These are phyloP conservation scores for Sesamia inferens DNA, from an alignment of 2,888 invertebrate genomes.

Conservation along the genomic window DNA sequence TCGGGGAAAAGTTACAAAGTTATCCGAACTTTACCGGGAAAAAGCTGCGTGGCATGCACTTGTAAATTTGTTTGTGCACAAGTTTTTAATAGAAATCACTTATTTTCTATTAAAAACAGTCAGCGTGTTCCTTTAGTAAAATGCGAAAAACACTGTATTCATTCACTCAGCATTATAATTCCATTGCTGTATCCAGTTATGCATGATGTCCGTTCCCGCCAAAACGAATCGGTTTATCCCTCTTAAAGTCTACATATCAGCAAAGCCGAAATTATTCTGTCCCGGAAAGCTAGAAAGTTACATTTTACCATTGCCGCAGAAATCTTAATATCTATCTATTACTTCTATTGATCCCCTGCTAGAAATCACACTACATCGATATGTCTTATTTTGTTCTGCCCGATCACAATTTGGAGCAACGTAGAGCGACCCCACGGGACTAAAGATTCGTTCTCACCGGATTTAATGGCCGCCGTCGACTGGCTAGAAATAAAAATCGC, in stretches of 20 bases:
- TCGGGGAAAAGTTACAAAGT: slow-evolving; percentile 43
- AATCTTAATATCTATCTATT: not conserved
- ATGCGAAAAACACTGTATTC: not conserved
- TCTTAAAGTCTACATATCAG: slow-evolving; percentile 6
- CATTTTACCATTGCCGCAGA: slow-evolving; percentile 8
- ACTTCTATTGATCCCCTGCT: not conserved
- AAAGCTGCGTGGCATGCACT: slow-evolving; percentile 42
- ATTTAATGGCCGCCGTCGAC: slow-evolving; percentile 72
- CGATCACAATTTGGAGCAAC: slow-evolving; percentile 56
- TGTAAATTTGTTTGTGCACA: slow-evolving; percentile 46
- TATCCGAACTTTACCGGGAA: slow-evolving; percentile 39
- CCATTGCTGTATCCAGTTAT: not conserved
- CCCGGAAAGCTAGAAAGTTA: not conserved
- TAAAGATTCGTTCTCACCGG: slow-evolving; percentile 62
- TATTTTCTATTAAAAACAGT: too few relatives aligned
- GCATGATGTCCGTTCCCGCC: slow-evolving; percentile 1
- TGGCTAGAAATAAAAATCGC: slow-evolving; percentile 81
- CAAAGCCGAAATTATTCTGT: not conserved
- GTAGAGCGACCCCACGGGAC: slow-evolving; percentile 62
- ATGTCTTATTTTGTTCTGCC: slow-evolving; percentile 56
- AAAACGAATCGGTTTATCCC: slow-evolving; percentile 16
- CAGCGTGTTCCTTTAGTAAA: slow-evolving; percentile 14
- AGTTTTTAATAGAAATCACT: slow-evolving; percentile 55
- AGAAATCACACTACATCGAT: slow-evolving; percentile 53
- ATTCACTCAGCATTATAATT: not conserved